Percentiles rank a stretch among this genome's conserved stretches.
These are phyloP conservation scores for Irena cyanogastra DNA, from an alignment of 2,113 vertebrate genomes.

Conservation along the genomic window DNA sequence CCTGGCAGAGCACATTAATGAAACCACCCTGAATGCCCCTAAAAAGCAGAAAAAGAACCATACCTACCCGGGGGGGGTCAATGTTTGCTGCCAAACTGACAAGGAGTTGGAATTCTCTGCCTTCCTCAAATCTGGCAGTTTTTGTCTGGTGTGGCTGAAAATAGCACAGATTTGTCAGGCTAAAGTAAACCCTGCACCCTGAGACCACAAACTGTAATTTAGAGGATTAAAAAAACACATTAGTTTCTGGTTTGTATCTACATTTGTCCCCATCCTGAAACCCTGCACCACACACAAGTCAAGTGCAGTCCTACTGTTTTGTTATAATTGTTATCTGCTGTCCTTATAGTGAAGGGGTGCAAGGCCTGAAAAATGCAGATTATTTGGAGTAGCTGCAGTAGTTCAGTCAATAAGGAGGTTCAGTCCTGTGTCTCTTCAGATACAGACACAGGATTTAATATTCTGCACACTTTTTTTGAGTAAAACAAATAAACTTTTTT, in stretches of 20 bases:
- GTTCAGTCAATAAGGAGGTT: background rate
- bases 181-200: background rate
- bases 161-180: accelerated
- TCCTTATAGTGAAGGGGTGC: accelerated
- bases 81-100: background rate
- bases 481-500: background rate
- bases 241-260: background rate
- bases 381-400: background rate
- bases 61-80: too few relatives aligned
- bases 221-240: background rate
- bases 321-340: background rate
- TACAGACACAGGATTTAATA: background rate
- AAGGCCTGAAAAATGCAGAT: background rate
- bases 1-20: background rate
- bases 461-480: background rate
- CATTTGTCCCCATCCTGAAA: background rate
- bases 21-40: background rate
- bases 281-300: too few relatives aligned
- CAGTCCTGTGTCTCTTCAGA: background rate
- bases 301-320: background rate
- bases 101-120: background rate
- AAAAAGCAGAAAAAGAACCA: background rate
- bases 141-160: background rate
- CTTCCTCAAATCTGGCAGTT: background rate
- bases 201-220: background rate